Percentiles rank a stretch among this genome's conserved stretches.
Conservation (phyloP, 2,113 vertebrate species). For the Neodontobutis hainanensis region DNA sequence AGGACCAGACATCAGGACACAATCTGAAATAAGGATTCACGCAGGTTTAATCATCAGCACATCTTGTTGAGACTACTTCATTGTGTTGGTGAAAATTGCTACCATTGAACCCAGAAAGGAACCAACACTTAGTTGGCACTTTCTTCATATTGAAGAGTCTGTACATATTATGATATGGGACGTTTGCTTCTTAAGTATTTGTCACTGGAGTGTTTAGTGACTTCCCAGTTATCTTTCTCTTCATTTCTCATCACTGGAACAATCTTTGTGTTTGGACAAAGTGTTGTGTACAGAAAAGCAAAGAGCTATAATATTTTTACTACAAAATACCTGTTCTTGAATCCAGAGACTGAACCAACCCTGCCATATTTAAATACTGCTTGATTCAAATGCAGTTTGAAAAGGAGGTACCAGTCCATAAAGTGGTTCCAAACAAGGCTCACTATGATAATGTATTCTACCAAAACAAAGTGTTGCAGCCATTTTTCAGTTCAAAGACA, state of each 20-base stretch:
- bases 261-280: conserved; percentile 18
- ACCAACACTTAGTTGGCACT: conserved; percentile 32
- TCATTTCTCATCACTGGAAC: conserved; percentile 32
- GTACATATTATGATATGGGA: conserved; percentile 66
- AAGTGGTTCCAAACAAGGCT: background rate
- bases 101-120: conserved; percentile 33
- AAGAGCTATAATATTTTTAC: conserved; percentile 29
- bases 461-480: background rate
- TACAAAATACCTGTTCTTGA: conserved; percentile 43
- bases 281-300: conserved; percentile 22
- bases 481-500: background rate
- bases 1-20: conserved; percentile 11
- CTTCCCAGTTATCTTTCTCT: conserved; percentile 30
- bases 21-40: conserved; percentile 13
- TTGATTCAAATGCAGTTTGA: conserved; percentile 36
- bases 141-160: conserved; percentile 77
- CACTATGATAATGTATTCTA: background rate
- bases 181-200: conserved; percentile 54
- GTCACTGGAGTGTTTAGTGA: conserved; percentile 49
- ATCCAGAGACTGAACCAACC: background rate
- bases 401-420: background rate
- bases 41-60: conserved; percentile 17
- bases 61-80: conserved; percentile 21
- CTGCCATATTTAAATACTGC: conserved; percentile 36
- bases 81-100: conserved; percentile 32